Conservation (phyloP, 2,797 vertebrate genomes). For the Anas acuta region DNA sequence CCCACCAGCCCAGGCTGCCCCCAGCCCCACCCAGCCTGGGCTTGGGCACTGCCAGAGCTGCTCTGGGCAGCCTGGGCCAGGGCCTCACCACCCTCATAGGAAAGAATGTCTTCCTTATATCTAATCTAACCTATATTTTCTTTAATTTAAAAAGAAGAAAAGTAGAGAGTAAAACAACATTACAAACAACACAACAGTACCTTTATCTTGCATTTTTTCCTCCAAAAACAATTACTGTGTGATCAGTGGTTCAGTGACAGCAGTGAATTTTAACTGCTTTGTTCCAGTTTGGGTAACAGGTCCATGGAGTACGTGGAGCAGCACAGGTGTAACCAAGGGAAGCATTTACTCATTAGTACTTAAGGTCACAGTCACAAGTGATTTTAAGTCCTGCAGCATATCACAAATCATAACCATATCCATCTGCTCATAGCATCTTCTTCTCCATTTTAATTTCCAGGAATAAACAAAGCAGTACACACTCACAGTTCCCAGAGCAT, state of each 20-base stretch:
- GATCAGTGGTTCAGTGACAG: background rate
- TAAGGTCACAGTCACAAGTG: background rate
- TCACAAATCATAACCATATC: constrained; percentile 3
- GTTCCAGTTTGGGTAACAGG: background rate
- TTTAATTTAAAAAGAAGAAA: background rate
- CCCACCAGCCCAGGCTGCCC: background rate
- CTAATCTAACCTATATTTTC: background rate
- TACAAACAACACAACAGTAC: background rate
- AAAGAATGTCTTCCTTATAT: background rate
- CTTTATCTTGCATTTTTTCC: background rate
- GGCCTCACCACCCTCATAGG: background rate
- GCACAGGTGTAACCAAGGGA: background rate
- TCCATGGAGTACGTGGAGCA: background rate
- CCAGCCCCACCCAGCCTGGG: background rate
- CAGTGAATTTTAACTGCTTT: background rate
- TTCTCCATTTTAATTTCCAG: constrained; percentile 35
- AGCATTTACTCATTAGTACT: constrained; percentile 5
- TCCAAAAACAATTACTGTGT: background rate
- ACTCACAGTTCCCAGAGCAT: background rate
- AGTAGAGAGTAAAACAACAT: background rate
- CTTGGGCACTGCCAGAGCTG: background rate
- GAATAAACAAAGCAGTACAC: constrained; percentile 32
- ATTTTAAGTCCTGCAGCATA: background rate
- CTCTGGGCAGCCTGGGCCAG: background rate
- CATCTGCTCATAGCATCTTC: background rate